These are phyloP conservation scores for Lucilia cuprina DNA, from an alignment of 1,140 invertebrate species.

Conservation along the genomic window DNA sequence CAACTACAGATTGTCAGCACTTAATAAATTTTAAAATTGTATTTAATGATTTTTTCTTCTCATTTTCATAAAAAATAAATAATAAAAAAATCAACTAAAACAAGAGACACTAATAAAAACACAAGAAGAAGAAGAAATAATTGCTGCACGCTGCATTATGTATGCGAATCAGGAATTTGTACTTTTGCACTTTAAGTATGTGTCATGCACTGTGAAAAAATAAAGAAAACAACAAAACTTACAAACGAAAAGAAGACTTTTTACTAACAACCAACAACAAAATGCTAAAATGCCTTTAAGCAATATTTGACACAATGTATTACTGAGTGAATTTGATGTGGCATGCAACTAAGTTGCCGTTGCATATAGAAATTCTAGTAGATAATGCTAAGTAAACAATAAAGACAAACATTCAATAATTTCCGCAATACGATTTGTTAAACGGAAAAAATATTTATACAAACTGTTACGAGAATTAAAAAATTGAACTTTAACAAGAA, in stretches of 20 bases:
- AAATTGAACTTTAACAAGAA: background rate
- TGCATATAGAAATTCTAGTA: background rate
- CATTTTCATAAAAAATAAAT: too few species aligned
- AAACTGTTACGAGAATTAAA: background rate
- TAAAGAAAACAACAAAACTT: too few species aligned
- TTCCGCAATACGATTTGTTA: background rate
- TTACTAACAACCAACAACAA: background rate
- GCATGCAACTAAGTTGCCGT: background rate
- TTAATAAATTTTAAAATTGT: conserved; percentile 8
- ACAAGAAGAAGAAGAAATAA: background rate
- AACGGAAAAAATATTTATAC: background rate
- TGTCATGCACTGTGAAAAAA: conserved; percentile 34
- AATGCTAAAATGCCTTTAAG: background rate
- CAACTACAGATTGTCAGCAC: conserved; percentile 11
- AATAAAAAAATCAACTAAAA: background rate
- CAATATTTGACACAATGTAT: conserved; percentile 6
- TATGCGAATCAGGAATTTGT: conserved; percentile 61
- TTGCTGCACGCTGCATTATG: conserved; percentile 41
- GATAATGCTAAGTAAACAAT: background rate
- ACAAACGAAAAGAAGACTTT: background rate
- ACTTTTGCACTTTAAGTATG: conserved; percentile 60
- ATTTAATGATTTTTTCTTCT: background rate
- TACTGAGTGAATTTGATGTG: background rate
- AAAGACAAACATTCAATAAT: background rate
- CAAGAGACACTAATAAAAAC: background rate